A percentile compares a stretch with the other conserved stretches of the same genome.
phyloP scores from a whole-genome alignment of 2,888 invertebrate genomes.

The Deilephila elpenor region DNA sequence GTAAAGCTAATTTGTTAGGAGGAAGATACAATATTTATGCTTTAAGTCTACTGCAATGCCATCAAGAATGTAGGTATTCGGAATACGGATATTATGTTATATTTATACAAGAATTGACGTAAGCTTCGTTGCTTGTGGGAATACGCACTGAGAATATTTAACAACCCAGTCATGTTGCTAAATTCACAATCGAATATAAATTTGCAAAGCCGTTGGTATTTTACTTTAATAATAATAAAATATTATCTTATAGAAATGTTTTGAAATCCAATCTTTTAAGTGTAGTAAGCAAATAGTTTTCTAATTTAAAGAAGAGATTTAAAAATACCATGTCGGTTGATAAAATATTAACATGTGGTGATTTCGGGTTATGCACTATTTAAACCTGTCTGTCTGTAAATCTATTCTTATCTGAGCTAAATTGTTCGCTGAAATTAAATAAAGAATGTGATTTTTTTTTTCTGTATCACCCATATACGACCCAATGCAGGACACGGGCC shows the following conservation, averaged over 20 bases:
- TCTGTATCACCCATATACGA: too few relatives aligned
- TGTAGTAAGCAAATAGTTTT: neutral
- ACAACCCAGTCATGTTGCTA: constrained; percentile 4
- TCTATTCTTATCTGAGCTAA: neutral
- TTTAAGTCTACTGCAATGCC: neutral
- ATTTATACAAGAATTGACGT: constrained; percentile 21
- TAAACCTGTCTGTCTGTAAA: neutral
- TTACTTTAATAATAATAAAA: too few relatives aligned
- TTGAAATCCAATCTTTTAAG: neutral
- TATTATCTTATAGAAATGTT: neutral
- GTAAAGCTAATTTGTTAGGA: neutral
- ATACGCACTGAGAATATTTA: constrained; percentile 25
- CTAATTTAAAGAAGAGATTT: neutral
- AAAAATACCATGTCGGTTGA: neutral
- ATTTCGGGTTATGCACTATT: neutral
- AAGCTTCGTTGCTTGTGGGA: constrained; percentile 21
- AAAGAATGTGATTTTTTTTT: neutral
- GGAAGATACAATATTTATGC: neutral
- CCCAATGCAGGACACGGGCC: too few relatives aligned
- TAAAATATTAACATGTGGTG: neutral
- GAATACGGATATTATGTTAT: constrained; percentile 2
- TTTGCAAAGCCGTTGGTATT: neutral
- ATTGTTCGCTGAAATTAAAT: neutral
- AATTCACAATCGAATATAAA: constrained; percentile 3
- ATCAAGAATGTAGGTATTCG: neutral